phyloP scores from a whole-genome alignment of 2,113 vertebrate genomes.

The Rhabdornis inornatus region DNA sequence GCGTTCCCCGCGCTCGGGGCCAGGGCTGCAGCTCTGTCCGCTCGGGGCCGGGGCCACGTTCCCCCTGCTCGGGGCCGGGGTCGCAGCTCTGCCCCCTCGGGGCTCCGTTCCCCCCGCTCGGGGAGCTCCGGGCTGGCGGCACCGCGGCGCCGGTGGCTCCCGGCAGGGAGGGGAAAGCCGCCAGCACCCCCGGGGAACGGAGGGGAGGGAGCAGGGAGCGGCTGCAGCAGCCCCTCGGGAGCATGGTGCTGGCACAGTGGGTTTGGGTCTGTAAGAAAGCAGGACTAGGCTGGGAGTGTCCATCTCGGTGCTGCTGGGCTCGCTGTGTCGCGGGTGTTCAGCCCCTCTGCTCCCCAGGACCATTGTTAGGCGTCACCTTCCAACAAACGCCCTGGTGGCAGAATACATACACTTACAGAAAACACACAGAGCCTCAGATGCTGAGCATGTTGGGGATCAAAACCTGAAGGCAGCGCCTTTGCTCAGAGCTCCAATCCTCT shows the following conservation, averaged over 20 bases:
- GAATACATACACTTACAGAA: rapidly evolving
- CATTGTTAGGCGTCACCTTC: not conserved
- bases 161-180: not conserved
- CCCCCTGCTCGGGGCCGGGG: not conserved
- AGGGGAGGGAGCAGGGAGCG: not conserved
- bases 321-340: not conserved
- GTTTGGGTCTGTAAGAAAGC: not conserved
- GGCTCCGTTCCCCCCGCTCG: not conserved
- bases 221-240: not conserved
- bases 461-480: not conserved
- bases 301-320: not conserved
- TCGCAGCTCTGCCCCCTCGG: not conserved
- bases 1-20: not conserved
- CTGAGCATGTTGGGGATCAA: not conserved
- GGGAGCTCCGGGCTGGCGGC: not conserved
- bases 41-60: not conserved
- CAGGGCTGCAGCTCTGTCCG: too few species aligned
- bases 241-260: rapidly evolving
- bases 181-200: not conserved
- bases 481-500: not conserved
- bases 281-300: not conserved
- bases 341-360: not conserved
- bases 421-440: not conserved
- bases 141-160: too few species aligned
- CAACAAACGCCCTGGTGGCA: not conserved